These are phyloP conservation scores for Takifugu bimaculatus DNA, from an alignment of 2,113 vertebrate genomes.

Conservation along the genomic window DNA sequence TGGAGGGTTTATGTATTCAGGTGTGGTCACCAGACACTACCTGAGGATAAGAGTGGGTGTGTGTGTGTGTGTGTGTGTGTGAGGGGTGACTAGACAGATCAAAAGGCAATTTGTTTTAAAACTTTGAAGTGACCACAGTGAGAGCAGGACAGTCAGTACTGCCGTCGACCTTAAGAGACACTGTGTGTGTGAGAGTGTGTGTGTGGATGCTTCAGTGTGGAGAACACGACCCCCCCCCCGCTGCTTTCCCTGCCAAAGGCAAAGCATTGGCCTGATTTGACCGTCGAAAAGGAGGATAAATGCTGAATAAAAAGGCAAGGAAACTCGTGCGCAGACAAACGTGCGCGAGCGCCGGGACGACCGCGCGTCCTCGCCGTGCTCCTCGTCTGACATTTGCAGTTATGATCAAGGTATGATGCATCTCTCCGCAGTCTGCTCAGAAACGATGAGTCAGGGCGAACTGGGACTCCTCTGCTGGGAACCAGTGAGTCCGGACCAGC, in stretches of 20 bases:
- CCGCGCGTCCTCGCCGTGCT: background rate
- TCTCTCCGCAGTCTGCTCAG: conserved; percentile 31
- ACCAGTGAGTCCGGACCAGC: conserved; percentile 15
- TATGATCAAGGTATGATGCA: conserved; percentile 45
- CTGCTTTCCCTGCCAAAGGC: conserved; percentile 17
- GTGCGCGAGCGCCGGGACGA: background rate
- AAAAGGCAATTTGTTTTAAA: conserved; percentile 33
- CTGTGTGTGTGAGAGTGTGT: conserved; percentile 6
- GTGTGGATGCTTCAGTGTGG: background rate
- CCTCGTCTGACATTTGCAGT: conserved; percentile 46
- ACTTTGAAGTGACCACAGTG: conserved; percentile 28
- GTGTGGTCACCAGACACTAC: background rate
- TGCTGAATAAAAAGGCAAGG: conserved; percentile 30
- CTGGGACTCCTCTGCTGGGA: background rate
- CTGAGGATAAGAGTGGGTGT: conserved; percentile 5
- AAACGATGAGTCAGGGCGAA: conserved; percentile 34
- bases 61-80: conserved; percentile 13
- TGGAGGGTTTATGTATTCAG: background rate
- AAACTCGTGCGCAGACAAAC: background rate
- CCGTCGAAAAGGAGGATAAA: conserved; percentile 48
- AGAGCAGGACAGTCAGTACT: conserved; percentile 17
- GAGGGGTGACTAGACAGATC: conserved; percentile 14
- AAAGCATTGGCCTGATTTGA: conserved; percentile 47
- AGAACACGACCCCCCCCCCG: conserved; percentile 9
- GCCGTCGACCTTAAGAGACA: conserved; percentile 18